Conservation (phyloP, 1,140 invertebrate species). For the Melipona quadrifasciata region DNA sequence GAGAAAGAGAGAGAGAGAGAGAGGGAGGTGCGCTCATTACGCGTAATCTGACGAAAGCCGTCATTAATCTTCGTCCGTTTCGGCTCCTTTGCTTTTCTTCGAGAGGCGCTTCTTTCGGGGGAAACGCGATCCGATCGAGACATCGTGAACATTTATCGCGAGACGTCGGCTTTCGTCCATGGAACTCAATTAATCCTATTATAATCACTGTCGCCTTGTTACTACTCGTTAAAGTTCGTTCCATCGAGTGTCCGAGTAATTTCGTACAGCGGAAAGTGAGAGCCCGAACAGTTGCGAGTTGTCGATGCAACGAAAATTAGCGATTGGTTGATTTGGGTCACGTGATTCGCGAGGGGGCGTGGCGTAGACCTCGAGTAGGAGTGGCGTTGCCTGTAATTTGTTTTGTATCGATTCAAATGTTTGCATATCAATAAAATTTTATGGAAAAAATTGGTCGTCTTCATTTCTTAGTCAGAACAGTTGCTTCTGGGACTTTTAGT, state of each 20-base stretch:
- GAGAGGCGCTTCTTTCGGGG: not conserved
- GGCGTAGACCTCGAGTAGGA: no score
- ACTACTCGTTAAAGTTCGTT: constrained; percentile 20
- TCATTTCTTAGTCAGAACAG: no score
- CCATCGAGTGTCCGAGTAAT: not conserved
- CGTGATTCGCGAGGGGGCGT: no score
- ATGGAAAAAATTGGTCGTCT: no score
- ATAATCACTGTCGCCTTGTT: constrained; percentile 45
- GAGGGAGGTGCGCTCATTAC: constrained; percentile 47
- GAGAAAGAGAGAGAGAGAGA: no score
- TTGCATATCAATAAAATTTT: no score
- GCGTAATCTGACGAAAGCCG: constrained; percentile 59
- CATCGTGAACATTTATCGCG: constrained; percentile 6
- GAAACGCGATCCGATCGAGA: constrained; percentile 43
- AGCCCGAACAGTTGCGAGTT: not conserved
- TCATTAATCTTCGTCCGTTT: constrained; percentile 61
- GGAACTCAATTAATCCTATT: constrained; percentile 52
- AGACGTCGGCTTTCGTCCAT: constrained; percentile 21
- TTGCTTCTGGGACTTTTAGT: no score
- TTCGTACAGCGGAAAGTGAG: not conserved
- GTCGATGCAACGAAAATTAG: no score
- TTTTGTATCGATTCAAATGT: no score
- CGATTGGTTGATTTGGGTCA: no score
- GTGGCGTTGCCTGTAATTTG: no score
- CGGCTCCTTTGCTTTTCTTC: constrained; percentile 16